These are phyloP conservation scores for Platanista minor DNA, from an alignment of 2,113 vertebrate species.

Conservation along the genomic window DNA sequence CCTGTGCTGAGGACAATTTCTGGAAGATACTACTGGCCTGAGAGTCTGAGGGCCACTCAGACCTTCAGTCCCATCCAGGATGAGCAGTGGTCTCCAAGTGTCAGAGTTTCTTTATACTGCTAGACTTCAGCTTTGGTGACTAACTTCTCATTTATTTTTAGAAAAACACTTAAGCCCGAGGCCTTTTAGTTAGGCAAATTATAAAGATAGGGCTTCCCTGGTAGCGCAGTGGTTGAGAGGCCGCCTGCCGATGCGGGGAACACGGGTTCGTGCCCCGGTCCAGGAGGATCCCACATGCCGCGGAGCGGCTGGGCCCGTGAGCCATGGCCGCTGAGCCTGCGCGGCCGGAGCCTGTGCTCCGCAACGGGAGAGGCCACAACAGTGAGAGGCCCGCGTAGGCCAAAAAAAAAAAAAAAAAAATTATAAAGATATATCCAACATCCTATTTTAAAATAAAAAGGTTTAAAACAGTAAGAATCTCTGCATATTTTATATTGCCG, in stretches of 20 bases:
- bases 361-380: too few species aligned
- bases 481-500: neutral
- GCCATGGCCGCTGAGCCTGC: too few species aligned
- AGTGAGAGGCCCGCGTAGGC: too few species aligned
- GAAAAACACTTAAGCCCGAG: neutral
- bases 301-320: too few species aligned
- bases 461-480: neutral
- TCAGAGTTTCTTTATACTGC: neutral
- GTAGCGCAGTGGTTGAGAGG: too few species aligned
- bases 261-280: too few species aligned
- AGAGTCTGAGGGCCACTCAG: neutral
- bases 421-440: neutral
- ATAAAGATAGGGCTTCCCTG: too few species aligned
- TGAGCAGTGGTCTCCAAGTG: neutral
- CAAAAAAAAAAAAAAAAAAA: too few species aligned
- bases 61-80: neutral
- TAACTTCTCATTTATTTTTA: neutral
- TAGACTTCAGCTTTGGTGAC: neutral
- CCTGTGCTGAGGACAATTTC: neutral
- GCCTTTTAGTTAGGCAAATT: neutral
- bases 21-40: neutral
- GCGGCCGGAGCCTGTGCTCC: too few species aligned
- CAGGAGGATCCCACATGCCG: too few species aligned
- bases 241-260: too few species aligned
- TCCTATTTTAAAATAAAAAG: neutral